These are phyloP conservation scores for Oryzaephilus surinamensis DNA, from an alignment of 1,140 invertebrate species.

Conservation along the genomic window DNA sequence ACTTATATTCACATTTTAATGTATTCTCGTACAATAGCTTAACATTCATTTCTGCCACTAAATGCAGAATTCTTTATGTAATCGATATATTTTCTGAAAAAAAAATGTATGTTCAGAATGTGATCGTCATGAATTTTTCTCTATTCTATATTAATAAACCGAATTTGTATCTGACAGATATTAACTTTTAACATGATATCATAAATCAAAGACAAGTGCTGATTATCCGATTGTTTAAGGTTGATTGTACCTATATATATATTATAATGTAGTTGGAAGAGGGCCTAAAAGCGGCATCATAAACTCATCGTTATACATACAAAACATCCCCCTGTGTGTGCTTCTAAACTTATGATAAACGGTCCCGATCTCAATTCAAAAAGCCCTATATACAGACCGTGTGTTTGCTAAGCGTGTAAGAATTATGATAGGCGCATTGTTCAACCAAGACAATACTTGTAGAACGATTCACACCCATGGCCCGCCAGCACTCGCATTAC, in stretches of 20 bases:
- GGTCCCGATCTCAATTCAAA: constrained; percentile 13
- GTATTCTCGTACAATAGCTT: too few species aligned
- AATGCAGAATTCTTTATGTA: too few species aligned
- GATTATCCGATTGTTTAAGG: constrained; percentile 23
- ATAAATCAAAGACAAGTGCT: constrained; percentile 23
- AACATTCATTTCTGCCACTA: too few species aligned
- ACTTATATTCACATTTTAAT: too few species aligned
- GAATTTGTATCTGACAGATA: constrained; percentile 23
- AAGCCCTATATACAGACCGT: constrained; percentile 5
- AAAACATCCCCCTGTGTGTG: constrained; percentile 3
- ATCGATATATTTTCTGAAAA: too few species aligned
- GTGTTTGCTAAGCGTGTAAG: constrained; percentile 9
- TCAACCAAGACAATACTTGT: constrained; percentile 15
- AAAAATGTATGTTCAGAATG: too few species aligned
- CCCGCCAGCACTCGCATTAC: constrained; percentile 9
- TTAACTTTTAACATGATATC: constrained; percentile 25
- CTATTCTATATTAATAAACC: too few species aligned
- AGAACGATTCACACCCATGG: constrained; percentile 11
- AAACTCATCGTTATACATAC: too few species aligned
- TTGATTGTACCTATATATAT: not conserved
- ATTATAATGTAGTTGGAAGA: not conserved
- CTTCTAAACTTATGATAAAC: constrained; percentile 13
- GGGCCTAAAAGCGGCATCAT: too few species aligned
- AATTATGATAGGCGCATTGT: constrained; percentile 16
- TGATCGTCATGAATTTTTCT: too few species aligned